phyloP scores from a whole-genome alignment of 2,888 invertebrate genomes.

The Xylophagus ater region DNA sequence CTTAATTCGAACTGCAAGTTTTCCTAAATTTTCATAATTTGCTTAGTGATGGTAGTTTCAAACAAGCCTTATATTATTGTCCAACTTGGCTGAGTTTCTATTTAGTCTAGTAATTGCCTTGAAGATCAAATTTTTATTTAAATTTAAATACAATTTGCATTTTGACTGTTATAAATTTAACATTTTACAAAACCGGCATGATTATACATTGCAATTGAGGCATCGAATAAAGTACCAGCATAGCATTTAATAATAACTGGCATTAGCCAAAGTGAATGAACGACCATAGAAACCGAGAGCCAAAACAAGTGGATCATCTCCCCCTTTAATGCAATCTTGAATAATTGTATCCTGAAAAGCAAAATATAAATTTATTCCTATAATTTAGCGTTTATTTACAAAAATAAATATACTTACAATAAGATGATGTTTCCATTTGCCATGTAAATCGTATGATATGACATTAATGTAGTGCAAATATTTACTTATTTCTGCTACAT shows the following conservation, averaged over 20 bases:
- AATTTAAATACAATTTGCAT: too few relatives aligned
- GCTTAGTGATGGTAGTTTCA: too few relatives aligned
- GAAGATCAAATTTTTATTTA: too few relatives aligned
- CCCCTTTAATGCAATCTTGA: constrained; percentile 32
- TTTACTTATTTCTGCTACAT: constrained; percentile 39
- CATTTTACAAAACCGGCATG: too few relatives aligned
- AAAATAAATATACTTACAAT: constrained; percentile 28
- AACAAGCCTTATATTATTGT: too few relatives aligned
- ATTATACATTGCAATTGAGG: too few relatives aligned
- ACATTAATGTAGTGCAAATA: constrained; percentile 44
- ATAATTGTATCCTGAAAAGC: constrained; percentile 33
- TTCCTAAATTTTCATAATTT: too few relatives aligned
- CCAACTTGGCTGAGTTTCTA: too few relatives aligned
- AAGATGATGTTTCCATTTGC: constrained; percentile 40
- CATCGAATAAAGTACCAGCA: too few relatives aligned
- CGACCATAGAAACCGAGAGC: constrained; percentile 39
- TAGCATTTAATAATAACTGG: constrained; percentile 27
- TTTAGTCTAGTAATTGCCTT: too few relatives aligned
- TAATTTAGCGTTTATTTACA: neutral
- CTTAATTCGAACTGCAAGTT: too few relatives aligned
- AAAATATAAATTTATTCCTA: constrained; percentile 2
- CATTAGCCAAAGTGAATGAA: constrained; percentile 35
- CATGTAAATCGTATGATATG: constrained; percentile 49
- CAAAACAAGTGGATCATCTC: constrained; percentile 33
- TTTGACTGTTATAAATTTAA: too few relatives aligned